Percentiles rank a stretch among this genome's conserved stretches.
phyloP scores from a whole-genome alignment of 2,797 vertebrate species.

The Crax fasciolata region DNA sequence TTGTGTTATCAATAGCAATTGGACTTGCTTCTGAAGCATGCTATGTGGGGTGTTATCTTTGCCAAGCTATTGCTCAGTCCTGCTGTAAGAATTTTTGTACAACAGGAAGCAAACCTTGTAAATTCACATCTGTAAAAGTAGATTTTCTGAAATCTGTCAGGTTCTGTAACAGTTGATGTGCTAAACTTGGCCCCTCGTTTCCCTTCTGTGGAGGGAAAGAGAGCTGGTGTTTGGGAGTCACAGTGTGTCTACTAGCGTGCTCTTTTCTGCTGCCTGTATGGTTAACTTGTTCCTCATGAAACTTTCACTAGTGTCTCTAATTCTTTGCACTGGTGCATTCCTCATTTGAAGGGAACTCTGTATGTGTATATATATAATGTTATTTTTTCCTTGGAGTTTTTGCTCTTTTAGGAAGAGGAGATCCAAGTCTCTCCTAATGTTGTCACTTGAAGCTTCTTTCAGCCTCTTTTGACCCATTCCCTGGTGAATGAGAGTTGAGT shows the following conservation, averaged over 20 bases:
- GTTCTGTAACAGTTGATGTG: neutral
- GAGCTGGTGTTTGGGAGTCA: neutral
- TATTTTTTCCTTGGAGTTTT: slow-evolving; percentile 10
- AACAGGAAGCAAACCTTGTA: neutral
- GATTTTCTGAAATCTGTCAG: neutral
- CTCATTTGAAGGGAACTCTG: neutral
- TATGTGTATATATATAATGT: neutral
- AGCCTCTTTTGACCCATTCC: neutral
- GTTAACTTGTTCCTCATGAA: neutral
- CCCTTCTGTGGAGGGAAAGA: neutral
- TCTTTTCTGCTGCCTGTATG: neutral
- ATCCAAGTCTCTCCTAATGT: neutral
- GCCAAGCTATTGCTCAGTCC: neutral
- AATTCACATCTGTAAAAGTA: neutral
- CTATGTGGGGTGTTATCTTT: neutral
- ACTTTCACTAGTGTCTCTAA: neutral
- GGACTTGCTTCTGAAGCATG: slow-evolving; percentile 2
- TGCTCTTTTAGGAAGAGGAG: neutral
- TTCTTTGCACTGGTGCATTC: neutral
- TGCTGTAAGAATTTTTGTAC: neutral
- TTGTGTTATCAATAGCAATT: slow-evolving; percentile 32
- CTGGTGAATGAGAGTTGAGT: slow-evolving; percentile 1
- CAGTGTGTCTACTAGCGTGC: neutral
- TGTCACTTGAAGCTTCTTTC: neutral
- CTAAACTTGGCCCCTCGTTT: neutral